A percentile compares a stretch with the other conserved stretches of the same genome.
These are phyloP conservation scores for Subacronicta megacephala DNA, from an alignment of 2,888 invertebrate genomes.

Conservation along the genomic window DNA sequence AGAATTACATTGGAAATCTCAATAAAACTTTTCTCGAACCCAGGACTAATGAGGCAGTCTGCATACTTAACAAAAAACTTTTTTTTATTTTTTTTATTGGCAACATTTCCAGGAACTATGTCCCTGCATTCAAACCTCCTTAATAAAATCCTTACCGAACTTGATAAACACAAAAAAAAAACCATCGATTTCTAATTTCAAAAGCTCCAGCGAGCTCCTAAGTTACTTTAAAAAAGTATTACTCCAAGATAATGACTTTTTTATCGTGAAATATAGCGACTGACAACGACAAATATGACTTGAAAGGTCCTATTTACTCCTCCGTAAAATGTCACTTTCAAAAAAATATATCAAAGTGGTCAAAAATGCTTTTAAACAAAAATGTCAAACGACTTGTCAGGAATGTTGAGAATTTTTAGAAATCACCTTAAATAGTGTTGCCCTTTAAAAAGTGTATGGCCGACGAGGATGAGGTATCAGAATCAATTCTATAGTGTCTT, in stretches of 20 bases:
- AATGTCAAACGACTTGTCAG: constrained; percentile 16
- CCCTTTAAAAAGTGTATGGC: too few species aligned
- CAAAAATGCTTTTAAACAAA: constrained; percentile 32
- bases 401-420: not conserved
- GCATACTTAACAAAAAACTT: too few species aligned
- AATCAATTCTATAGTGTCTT: too few species aligned
- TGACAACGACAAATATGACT: constrained; percentile 27
- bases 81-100: too few species aligned
- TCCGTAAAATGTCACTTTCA: constrained; percentile 26
- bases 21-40: too few species aligned
- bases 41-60: too few species aligned
- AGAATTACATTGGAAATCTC: too few species aligned
- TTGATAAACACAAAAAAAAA: not conserved
- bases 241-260: constrained; percentile 26
- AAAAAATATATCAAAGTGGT: constrained; percentile 16
- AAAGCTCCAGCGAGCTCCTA: not conserved
- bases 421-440: too few species aligned
- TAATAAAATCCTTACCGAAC: not conserved
- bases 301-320: constrained; percentile 3
- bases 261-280: constrained; percentile 27
- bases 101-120: too few species aligned
- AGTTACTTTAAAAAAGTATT: constrained; percentile 16
- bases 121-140: too few species aligned
- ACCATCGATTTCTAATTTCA: not conserved
- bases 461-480: too few species aligned